Conservation (phyloP, 2,888 invertebrate species). For the Sabatieria punctata region DNA sequence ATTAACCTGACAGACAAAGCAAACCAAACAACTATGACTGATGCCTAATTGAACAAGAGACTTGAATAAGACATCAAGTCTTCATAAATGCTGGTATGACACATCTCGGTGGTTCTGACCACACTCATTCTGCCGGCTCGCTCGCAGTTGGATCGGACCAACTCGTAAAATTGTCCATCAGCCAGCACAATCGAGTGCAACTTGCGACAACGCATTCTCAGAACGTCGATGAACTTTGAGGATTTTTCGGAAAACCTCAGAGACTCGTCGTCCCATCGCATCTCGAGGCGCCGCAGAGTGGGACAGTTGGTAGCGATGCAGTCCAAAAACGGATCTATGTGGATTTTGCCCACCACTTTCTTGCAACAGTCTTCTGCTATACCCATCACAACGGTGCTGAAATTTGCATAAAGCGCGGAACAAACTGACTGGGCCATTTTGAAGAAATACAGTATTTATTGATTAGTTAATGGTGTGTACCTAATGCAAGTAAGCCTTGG, state of each 20-base stretch:
- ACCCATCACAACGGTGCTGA: constrained; percentile 86
- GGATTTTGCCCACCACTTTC: constrained; percentile 57
- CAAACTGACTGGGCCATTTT: too few species aligned
- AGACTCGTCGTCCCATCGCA: constrained; percentile 97
- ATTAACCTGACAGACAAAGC: too few species aligned
- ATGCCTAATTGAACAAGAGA: too few species aligned
- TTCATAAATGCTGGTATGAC: constrained; percentile 81
- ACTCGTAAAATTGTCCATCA: constrained; percentile 96
- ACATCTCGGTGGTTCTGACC: constrained; percentile 87
- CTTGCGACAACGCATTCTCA: constrained; percentile 82
- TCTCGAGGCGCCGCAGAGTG: constrained; percentile 69
- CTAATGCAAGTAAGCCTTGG: background rate
- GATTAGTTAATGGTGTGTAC: too few species aligned
- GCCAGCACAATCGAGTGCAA: constrained; percentile 79
- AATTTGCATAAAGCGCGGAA: too few species aligned
- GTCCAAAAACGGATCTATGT: constrained; percentile 92
- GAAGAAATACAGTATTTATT: too few species aligned
- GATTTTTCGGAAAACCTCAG: constrained; percentile 96
- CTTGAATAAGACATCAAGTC: constrained; percentile 86
- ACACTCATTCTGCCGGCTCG: constrained; percentile 89
- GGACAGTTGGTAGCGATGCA: constrained; percentile 82
- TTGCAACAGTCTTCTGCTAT: constrained; percentile 87
- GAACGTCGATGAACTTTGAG: constrained; percentile 92
- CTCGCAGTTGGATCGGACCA: constrained; percentile 97
- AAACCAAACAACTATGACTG: too few species aligned